Evolutionary conservation across 2,113 vertebrate species (phyloP), one percentile per base, ranked within the genome.

Genomic region (Oryzias woworae): DNA sequence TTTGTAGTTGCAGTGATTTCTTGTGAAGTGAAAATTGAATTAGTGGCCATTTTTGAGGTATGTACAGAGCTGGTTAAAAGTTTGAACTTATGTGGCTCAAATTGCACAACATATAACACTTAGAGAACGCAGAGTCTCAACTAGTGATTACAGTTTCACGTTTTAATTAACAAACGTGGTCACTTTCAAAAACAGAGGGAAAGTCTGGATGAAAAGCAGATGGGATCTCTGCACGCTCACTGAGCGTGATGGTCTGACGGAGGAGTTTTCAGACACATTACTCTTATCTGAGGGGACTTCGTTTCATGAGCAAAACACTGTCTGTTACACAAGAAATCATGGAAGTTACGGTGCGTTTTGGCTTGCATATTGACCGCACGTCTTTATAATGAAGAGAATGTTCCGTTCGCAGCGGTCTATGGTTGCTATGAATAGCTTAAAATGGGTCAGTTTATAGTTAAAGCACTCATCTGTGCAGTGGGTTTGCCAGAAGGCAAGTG

Each of bases 381-480:
- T 22, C 61, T 52, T 16, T 52, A 81, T 73, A 81, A 78, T 68
- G 69, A 75, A 68, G 71, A 74, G 71, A 79, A 81, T 67, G 66
- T 83, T 85, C 76, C 69, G 63, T 73, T 65, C 51, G 23, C 55
- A 26, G 80, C 48, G 7, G 50, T 18, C 59, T 64, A 66, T 85
- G 85, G 81, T 83, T 77, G 72, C 85, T 89, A 89, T 83, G 84
- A 89, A 91, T 90, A 91, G 80, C 87, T 80, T 46, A 80, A 91
- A 92, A 84, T 91, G 84, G 90, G 91, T 88, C 88, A 85, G 81
- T 87, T 88, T 87, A 87, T 90, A 58, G 83, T 85, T 67, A 83
- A 84, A 81, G 85, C 89, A 86, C 73, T 91, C 83, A 87, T 85
- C 88, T 86, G 90, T 86, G 84, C 79, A 76, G 72, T 64, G 71